Base-by-base conservation (phyloP, 2,888 invertebrate genomes). In the Drosophila mulleri region DNA sequence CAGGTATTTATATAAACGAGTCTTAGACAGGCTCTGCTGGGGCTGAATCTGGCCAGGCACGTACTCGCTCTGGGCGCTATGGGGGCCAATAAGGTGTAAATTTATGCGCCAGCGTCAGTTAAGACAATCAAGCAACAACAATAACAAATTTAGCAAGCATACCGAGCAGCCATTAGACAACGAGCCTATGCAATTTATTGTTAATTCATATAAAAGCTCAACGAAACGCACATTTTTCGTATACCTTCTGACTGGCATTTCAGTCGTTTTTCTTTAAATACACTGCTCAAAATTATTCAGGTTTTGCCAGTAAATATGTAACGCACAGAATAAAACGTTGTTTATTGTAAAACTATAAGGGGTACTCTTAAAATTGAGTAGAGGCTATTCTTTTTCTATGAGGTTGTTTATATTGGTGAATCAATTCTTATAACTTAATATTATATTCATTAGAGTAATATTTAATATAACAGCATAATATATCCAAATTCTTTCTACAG, bases 61-160 rank as follows among this genome's bases (percentile, higher is more conserved):
- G 83, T 86, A 86, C 72, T 67, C 56, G 74, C 75, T 82, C 59
- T 82, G 80, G 84, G 88, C 74, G 78, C 87, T 88, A 91, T 91
- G 91, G 91, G 90, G 91, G 91, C 89, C 91, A 91, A 91, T 91
- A 92, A 90, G 91, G 92, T 91, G 91, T 92, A 92, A 92, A 92
- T 91, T 91, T 91, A 88, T 84, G 87, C 89, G 73, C 50, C 62
- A 68, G 56, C 69, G 62, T 53, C 75, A 67, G 71, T 65, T 67
- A 23, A 70, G 58, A 79, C 66, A 74, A 76, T 62, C 72, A 50
- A 44, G 52, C 53, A 64, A 45, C 59, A 66, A 60, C 56, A 69
- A 67, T 60, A 78, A 75, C 58, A 72, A 70, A 39, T 41, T 41
- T 54, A 41, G 54, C 52, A 68, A 56, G 54, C 61, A 66, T 61